Percentiles rank a stretch among this genome's conserved stretches.
Conservation (phyloP, 2,113 vertebrate genomes). For the Rhadina sibilatrix region DNA sequence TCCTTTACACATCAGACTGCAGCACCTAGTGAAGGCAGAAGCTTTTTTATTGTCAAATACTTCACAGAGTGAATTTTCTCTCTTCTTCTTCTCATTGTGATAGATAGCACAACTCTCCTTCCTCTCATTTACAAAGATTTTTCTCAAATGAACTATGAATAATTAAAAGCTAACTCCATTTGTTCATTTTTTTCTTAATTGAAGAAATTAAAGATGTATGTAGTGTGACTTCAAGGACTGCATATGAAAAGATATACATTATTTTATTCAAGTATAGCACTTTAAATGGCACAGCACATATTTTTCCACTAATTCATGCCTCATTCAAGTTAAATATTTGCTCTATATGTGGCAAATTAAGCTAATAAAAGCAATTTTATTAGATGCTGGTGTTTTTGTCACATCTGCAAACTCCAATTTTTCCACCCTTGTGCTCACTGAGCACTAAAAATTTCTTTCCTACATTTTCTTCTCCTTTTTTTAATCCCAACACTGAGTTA, state of each 20-base stretch:
- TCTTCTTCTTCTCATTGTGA: slow-evolving; percentile 44
- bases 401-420: slow-evolving; percentile 25
- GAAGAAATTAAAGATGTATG: slow-evolving; percentile 83
- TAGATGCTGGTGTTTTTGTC: neutral
- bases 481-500: slow-evolving; percentile 4
- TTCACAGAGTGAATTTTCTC: slow-evolving; percentile 40
- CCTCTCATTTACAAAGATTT: slow-evolving; percentile 78
- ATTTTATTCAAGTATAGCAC: slow-evolving; percentile 66
- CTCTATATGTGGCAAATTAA: slow-evolving; percentile 48
- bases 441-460: neutral
- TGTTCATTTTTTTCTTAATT: slow-evolving; percentile 78
- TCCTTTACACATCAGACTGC: neutral
- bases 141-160: slow-evolving; percentile 81
- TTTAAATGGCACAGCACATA: slow-evolving; percentile 38
- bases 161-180: slow-evolving; percentile 79
- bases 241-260: slow-evolving; percentile 73
- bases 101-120: slow-evolving; percentile 66
- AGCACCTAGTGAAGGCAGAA: slow-evolving; percentile 19
- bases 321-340: slow-evolving; percentile 61
- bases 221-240: slow-evolving; percentile 63
- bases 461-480: neutral
- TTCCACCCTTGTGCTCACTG: neutral
- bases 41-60: slow-evolving; percentile 22
- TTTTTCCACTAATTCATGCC: slow-evolving; percentile 61
- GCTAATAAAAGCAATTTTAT: slow-evolving; percentile 59